These are phyloP conservation scores for Nymphicus hollandicus DNA, from an alignment of 2,113 vertebrate species.

Conservation along the genomic window DNA sequence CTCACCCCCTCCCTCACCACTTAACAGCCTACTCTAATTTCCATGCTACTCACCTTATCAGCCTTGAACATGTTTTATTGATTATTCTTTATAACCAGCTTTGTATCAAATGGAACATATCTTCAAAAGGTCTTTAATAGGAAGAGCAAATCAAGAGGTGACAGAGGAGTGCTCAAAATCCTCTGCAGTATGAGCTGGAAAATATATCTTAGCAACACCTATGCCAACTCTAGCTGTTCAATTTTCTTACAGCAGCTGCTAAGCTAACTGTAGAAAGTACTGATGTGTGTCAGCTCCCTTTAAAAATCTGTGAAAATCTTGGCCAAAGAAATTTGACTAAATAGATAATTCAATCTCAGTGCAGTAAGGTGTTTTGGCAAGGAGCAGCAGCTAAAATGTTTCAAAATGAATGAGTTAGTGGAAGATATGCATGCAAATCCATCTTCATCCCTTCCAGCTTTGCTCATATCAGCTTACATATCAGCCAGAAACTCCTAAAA, in stretches of 20 bases:
- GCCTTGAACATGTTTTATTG: not conserved
- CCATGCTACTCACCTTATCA: not conserved
- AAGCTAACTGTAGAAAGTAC: not conserved
- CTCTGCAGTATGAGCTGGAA: not conserved
- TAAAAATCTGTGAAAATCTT: not conserved
- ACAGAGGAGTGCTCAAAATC: not conserved
- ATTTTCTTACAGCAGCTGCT: not conserved
- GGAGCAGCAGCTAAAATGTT: not conserved
- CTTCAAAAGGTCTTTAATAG: not conserved
- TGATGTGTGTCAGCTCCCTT: not conserved
- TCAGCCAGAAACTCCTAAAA: not conserved
- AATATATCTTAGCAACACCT: not conserved
- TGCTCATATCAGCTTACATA: not conserved
- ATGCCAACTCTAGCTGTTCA: not conserved
- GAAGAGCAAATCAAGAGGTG: not conserved
- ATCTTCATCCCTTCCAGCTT: not conserved
- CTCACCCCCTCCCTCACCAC: not conserved
- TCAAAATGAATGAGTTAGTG: not conserved
- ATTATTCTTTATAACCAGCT: not conserved
- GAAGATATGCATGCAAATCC: not conserved
- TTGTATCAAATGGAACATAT: not conserved
- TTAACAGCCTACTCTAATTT: not conserved
- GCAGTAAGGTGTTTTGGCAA: not conserved
- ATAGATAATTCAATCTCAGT: not conserved
- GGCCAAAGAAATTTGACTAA: not conserved